A percentile compares a stretch with the other conserved stretches of the same genome.
phyloP scores from a whole-genome alignment of 2,113 vertebrate species.

The Centrocercus urophasianus region DNA sequence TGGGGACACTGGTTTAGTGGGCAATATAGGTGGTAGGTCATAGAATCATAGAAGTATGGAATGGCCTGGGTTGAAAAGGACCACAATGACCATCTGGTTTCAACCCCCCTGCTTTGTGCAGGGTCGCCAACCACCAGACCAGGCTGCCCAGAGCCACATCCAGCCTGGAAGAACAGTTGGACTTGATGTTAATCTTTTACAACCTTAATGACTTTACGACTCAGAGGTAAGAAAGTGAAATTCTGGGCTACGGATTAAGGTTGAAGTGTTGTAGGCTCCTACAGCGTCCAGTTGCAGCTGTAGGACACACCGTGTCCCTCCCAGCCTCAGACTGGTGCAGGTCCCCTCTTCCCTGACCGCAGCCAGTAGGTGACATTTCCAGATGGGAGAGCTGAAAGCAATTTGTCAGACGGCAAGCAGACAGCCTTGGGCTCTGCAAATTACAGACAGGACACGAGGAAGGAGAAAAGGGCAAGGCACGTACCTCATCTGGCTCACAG shows the following conservation, averaged over 20 bases:
- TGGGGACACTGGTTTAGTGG: neutral
- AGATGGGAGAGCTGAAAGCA: neutral
- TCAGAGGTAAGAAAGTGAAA: neutral
- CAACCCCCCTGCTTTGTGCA: too few relatives aligned
- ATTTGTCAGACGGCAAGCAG: neutral
- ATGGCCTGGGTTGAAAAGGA: too few relatives aligned
- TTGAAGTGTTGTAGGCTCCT: neutral
- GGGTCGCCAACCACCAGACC: too few relatives aligned
- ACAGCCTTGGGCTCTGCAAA: neutral
- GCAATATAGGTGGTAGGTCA: too few relatives aligned
- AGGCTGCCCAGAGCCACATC: too few relatives aligned
- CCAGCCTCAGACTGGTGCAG: neutral
- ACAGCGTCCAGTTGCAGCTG: neutral
- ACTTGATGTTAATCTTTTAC: too few relatives aligned
- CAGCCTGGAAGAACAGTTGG: too few relatives aligned
- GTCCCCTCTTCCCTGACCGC: neutral
- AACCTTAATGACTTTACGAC: neutral
- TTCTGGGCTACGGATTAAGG: rapidly evolving
- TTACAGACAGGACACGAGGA: neutral
- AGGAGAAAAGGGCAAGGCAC: neutral
- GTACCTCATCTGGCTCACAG: conserved; percentile 76
- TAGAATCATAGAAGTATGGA: too few relatives aligned
- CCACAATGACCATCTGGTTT: too few relatives aligned
- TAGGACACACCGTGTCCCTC: neutral
- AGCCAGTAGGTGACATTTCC: neutral